Evolutionary conservation across 1,140 invertebrate species (phyloP).

Genomic region (Microvelia longipes): DNA sequence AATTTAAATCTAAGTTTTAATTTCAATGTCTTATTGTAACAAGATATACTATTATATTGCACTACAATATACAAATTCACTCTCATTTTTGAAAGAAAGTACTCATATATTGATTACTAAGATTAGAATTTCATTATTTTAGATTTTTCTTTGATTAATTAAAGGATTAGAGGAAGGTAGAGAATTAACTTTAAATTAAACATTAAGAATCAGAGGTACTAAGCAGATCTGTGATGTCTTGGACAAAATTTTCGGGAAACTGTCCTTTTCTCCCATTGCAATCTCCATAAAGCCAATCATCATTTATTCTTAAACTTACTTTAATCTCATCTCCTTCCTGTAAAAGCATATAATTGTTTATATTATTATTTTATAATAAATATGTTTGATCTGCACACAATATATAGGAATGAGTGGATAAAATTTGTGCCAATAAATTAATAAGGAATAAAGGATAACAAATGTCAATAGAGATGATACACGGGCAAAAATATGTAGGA

Average conservation of each 20-base stretch:
- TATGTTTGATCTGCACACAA: not conserved
- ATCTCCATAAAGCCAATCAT: constrained; percentile 69
- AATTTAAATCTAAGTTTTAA: too few relatives aligned
- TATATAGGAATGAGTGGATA: not conserved
- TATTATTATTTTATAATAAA: constrained; percentile 24
- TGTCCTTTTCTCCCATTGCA: constrained; percentile 49
- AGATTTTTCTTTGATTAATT: too few relatives aligned
- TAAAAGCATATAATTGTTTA: constrained; percentile 28
- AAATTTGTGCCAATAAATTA: not conserved
- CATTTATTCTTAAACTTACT: constrained; percentile 51
- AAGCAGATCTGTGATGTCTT: constrained; percentile 14
- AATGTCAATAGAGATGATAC: too few relatives aligned
- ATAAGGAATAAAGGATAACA: not conserved
- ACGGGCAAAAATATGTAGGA: too few relatives aligned
- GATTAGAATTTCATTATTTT: too few relatives aligned
- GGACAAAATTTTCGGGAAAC: constrained; percentile 67
- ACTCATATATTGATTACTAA: too few relatives aligned
- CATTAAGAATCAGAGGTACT: not conserved
- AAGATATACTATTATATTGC: too few relatives aligned
- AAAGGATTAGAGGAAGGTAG: too few relatives aligned
- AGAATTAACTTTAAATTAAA: too few relatives aligned
- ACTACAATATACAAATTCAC: too few relatives aligned
- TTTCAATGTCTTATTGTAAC: too few relatives aligned
- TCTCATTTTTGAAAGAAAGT: too few relatives aligned
- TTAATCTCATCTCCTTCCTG: constrained; percentile 51